Evolutionary conservation across 2,888 invertebrate species (phyloP), one percentile per base, ranked within the genome.

Genomic region (Apoderus coryli): DNA sequence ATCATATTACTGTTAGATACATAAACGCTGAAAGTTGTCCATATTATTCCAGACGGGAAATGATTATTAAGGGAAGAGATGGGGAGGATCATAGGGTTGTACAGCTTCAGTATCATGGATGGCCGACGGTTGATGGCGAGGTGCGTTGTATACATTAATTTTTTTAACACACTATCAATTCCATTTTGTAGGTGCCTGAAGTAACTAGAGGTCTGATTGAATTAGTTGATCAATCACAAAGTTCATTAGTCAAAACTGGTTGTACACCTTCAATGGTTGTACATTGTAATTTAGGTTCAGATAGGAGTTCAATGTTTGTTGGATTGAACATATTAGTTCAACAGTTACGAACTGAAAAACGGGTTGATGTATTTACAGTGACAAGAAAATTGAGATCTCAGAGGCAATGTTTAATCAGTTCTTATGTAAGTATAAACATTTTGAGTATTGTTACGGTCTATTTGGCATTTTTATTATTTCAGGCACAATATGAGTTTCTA

Each of bases 401-500:
- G 55, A 69, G 90, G 48, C 76, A 76, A 47, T 72, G 72, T 53
- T 78, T 88, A 64, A 73, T 90, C 51, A 79, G 79, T 59, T 77
- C 84, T 41, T 76, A 76, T 57, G 82, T 84, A 61, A 70, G 78
- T 70, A 38, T 15, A 16, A 24, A 13, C 4, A n/a, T n/a, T n/a
- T n/a, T n/a, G n/a, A n/a, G n/a, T n/a, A n/a, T n/a, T n/a, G n/a
- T n/a, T n/a, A n/a, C n/a, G n/a, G n/a, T 15, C 25, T 22, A 14
- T 4, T 24, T 6, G 7, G 11, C 13, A 15, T 32, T 10, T 14
- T 30, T 10, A 25, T 25, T 10, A 19, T 30, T 10, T 15, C 65
- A 88, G 86, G 75, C 80, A 59, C 88, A 88, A 64, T 89, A 88
- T 62, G 86, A 88, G 69, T 88, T 88, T 64, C 69, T 89, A 49